Base-by-base conservation (phyloP, 2,797 vertebrate genomes). In the Mus spretus region DNA sequence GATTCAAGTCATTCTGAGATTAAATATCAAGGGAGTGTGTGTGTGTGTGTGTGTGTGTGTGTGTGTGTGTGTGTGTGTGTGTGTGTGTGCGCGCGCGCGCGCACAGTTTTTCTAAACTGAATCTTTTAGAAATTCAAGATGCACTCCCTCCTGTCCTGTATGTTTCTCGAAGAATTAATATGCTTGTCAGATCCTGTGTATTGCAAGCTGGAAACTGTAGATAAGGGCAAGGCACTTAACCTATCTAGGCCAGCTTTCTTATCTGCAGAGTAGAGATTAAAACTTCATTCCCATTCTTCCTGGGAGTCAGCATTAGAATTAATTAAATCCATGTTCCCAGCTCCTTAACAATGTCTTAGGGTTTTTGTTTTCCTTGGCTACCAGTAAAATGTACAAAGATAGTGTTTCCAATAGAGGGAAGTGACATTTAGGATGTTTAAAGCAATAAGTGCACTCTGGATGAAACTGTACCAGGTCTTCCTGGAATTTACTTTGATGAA, bases 191-290 rank as follows among this genome's bases (percentile, higher is more conserved):
- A 96, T 92, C n/a, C 59, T 93, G 1, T 94, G 90, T 94, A 61
- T 74, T 95, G 53, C 67, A 97, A 90, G 88, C 94, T 97, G 85
- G 78, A 94, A 61, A 90, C 85, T 84, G 31, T 59, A 97, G 94
- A 97, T 97, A 96, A 97, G 94, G 59, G 47, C 85, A 97, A 86
- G 78, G 94, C 91, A 87, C 85, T 97, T 94, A 94, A 96, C 84
- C 83, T 93, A 0, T 90, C 65, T 90, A 70, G 37, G 40, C 78
- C 55, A 86, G 88, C 80, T 88, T 90, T 84, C 88, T 96, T 96
- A 89, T 94, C 95, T 95, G n/a, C 90, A 88, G 92, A 94, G 50
- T 88, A 72, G 97, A 96, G 91, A 94, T 93, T 83, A 77, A 93
- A 94, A 95, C 82, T 50, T 86, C 75, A 57, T 75, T 93, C 59